Evolutionary conservation across 2,113 vertebrate genomes (phyloP).

Genomic region (Globicephala melas): DNA sequence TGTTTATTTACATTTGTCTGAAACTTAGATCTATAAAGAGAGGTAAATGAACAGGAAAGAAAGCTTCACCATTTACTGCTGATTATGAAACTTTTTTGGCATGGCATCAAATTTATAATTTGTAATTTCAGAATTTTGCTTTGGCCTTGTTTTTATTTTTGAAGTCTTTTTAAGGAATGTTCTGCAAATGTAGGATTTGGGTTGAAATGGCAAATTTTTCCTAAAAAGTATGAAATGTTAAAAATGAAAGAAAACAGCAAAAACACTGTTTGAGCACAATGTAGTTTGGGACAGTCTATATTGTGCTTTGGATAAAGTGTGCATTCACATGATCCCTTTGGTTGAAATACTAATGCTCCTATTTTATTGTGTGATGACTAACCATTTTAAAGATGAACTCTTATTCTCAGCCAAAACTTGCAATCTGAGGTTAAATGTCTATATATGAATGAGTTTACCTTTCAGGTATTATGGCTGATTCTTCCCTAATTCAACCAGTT

Average conservation of each 20-base stretch:
- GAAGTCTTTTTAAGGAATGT: slow-evolving; percentile 56
- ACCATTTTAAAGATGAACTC: slow-evolving; percentile 87
- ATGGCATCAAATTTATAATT: slow-evolving; percentile 39
- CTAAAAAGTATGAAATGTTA: slow-evolving; percentile 50
- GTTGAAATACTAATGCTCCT: slow-evolving; percentile 91
- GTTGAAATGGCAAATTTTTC: slow-evolving; percentile 16
- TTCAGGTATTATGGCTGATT: slow-evolving; percentile 82
- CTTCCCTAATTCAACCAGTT: slow-evolving; percentile 58
- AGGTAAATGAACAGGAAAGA: neutral
- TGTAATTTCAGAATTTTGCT: slow-evolving; percentile 25
- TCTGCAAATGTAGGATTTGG: slow-evolving; percentile 50
- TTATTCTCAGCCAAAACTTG: slow-evolving; percentile 88
- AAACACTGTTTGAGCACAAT: slow-evolving; percentile 76
- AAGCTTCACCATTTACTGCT: slow-evolving; percentile 65
- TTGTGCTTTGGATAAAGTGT: slow-evolving; percentile 77
- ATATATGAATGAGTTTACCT: slow-evolving; percentile 80
- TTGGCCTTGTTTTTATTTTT: slow-evolving; percentile 50
- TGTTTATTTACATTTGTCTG: slow-evolving; percentile 17
- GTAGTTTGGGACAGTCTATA: slow-evolving; percentile 85
- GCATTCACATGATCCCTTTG: slow-evolving; percentile 91
- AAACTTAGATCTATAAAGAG: neutral
- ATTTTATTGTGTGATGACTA: slow-evolving; percentile 86
- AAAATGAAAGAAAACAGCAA: slow-evolving; percentile 82
- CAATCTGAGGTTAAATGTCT: slow-evolving; percentile 69
- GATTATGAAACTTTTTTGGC: slow-evolving; percentile 29